Evolutionary conservation across 2,797 vertebrate genomes (phyloP).

Genomic region (Sparidentex hasta): DNA sequence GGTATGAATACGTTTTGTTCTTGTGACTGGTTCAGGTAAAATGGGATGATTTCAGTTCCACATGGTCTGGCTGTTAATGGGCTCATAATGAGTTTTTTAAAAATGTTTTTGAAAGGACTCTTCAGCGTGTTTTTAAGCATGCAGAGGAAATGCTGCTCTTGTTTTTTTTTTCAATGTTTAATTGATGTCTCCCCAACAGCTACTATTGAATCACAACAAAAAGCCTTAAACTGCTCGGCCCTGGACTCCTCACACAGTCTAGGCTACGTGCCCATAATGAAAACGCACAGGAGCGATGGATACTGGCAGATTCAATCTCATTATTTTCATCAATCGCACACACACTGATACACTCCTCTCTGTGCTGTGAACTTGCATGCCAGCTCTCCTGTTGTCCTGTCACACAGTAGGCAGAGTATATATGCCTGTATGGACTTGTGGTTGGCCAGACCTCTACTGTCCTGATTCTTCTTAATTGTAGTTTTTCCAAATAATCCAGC

Average conservation of each 20-base stretch:
- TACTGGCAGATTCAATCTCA: conserved; percentile 64
- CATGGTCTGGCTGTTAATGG: conserved; percentile 44
- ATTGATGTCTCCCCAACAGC: conserved; percentile 66
- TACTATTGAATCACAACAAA: conserved; percentile 65
- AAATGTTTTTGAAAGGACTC: conserved; percentile 54
- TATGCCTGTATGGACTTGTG: conserved; percentile 16
- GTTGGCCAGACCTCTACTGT: conserved; percentile 53
- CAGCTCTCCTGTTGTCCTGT: conserved; percentile 55
- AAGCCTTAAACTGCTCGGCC: conserved; percentile 57
- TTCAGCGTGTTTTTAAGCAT: conserved; percentile 61
- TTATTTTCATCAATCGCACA: conserved; percentile 72
- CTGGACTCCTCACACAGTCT: conserved; percentile 45
- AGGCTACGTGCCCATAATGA: conserved; percentile 55
- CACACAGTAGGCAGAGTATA: conserved; percentile 30
- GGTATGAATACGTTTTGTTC: conserved; percentile 46
- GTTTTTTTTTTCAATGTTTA: conserved; percentile 37
- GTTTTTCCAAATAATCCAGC: conserved; percentile 49
- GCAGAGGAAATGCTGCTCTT: conserved; percentile 37
- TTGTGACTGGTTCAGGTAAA: conserved; percentile 41
- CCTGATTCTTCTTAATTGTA: conserved; percentile 27
- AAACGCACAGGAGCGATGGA: conserved; percentile 47
- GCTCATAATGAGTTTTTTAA: conserved; percentile 57
- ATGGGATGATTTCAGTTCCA: conserved; percentile 47
- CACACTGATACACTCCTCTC: conserved; percentile 43
- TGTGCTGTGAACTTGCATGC: conserved; percentile 43